Evolutionary conservation across 2,797 vertebrate genomes (phyloP), one percentile per base, ranked within the genome.

Genomic region (Loriculus beryllinus): DNA sequence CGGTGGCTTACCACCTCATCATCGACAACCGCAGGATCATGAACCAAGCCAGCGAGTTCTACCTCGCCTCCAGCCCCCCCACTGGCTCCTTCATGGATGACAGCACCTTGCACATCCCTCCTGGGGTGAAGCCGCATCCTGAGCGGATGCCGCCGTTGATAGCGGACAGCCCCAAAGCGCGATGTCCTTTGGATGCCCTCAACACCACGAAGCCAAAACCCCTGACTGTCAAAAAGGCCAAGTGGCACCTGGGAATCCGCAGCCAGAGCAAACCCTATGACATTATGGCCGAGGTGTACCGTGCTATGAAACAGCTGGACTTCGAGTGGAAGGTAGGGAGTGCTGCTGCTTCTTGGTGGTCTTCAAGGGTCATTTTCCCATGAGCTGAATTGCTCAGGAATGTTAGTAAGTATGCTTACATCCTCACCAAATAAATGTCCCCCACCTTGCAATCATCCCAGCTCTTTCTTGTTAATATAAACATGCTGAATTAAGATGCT

Each of bases 31-130:
- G 99, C 11, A 98, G 99, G 95, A 99, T 99, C 97, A 99, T 99
- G 99, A 99, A 99, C 96, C 99, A 99, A 97, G 99, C 99, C 97
- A 99, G 99, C 15, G 99, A 99, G 97, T 99, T 99, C 98, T 99
- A 99, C 98, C 97, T 99, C 43, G 99, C 99, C 82, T 99, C 99
- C 90, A 99, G 99, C 95, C 99, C 99, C 5, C 99, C 99, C 4
- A 98, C 99, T 3, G 98, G 99, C 93, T 99, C 99, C 70, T 99
- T 99, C 92, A 99, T 99, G 93, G 99, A 99, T 5, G 99, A 99
- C 63, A 98, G 98, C 54, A 5, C 97, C 80, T 98, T 99, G 98
- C 98, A 97, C 42, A 98, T 99, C 82, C 99, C 99, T 15, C 99
- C 98, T 0, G 99, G 99, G 31, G 96, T 99, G 80, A 99, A 99